Percentiles rank a stretch among this genome's conserved stretches.
Evolutionary conservation across 1,140 invertebrate species (phyloP).

Genomic region (Bicyclus anynana): DNA sequence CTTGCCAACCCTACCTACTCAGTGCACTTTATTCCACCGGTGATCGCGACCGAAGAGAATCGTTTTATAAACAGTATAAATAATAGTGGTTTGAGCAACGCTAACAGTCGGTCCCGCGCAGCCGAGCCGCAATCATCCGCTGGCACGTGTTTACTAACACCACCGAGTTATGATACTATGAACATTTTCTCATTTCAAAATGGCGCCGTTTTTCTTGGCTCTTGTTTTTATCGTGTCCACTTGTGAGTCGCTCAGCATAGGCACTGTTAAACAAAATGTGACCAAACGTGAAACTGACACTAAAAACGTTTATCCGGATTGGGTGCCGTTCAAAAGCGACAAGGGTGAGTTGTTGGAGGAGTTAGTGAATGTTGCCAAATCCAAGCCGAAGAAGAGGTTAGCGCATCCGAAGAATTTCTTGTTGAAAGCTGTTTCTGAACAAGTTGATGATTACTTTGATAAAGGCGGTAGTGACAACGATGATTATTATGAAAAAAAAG

Average conservation of each 20-base stretch:
- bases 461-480: slow-evolving; percentile 51
- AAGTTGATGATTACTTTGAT: slow-evolving; percentile 48
- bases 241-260: slow-evolving; percentile 38
- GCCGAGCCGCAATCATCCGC: slow-evolving; percentile 26
- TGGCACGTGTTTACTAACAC: slow-evolving; percentile 23
- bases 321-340: slow-evolving; percentile 67
- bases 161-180: slow-evolving; percentile 36
- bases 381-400: slow-evolving; percentile 58
- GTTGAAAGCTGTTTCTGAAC: slow-evolving; percentile 45
- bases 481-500: slow-evolving; percentile 63
- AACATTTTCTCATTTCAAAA: slow-evolving; percentile 32
- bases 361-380: slow-evolving; percentile 46
- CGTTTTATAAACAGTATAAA: slow-evolving; percentile 72
- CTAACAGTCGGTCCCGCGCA: slow-evolving; percentile 52
- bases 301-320: slow-evolving; percentile 57
- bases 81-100: slow-evolving; percentile 54
- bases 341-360: slow-evolving; percentile 60
- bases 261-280: slow-evolving; percentile 49
- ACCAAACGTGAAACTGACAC: slow-evolving; percentile 43
- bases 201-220: slow-evolving; percentile 29
- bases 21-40: slow-evolving; percentile 43
- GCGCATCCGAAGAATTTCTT: slow-evolving; percentile 58
- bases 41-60: slow-evolving; percentile 46
- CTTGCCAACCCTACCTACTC: not conserved
- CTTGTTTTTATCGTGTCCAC: slow-evolving; percentile 31